Evolutionary conservation across 2,113 vertebrate genomes (phyloP).

Genomic region (Anolis carolinensis): DNA sequence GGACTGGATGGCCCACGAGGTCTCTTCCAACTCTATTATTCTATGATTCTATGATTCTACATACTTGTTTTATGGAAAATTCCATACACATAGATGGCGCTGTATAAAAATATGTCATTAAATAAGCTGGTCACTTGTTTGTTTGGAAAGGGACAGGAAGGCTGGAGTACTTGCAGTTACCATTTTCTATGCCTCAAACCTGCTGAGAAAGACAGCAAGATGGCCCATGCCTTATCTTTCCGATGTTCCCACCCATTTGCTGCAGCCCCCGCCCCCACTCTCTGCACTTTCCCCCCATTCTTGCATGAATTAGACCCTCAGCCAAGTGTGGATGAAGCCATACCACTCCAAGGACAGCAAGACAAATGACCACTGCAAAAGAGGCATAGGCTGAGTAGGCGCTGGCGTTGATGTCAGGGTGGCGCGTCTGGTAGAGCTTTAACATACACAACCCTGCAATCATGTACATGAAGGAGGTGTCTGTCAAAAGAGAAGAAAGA

Average conservation of each 20-base stretch:
- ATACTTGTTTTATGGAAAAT: not conserved
- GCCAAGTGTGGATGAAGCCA: slow-evolving; percentile 34
- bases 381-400: slow-evolving; percentile 83
- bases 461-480: slow-evolving; percentile 87
- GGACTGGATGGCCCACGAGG: too few relatives aligned
- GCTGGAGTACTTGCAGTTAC: not conserved
- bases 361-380: slow-evolving; percentile 78
- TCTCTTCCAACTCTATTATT: too few relatives aligned
- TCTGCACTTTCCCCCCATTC: not conserved
- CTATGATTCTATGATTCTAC: too few relatives aligned
- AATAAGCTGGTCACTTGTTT: too few relatives aligned
- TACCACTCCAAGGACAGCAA: slow-evolving; percentile 85
- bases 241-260: not conserved
- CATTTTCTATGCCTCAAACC: not conserved
- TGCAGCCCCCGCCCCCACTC: not conserved
- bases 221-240: too few relatives aligned
- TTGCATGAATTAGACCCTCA: not conserved
- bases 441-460: slow-evolving; percentile 85
- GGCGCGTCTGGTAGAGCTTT: slow-evolving; percentile 85
- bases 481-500: slow-evolving; percentile 62
- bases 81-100: not conserved
- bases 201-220: not conserved
- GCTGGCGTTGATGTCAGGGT: slow-evolving; percentile 83
- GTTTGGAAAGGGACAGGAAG: too few relatives aligned
- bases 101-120: too few relatives aligned